phyloP scores from a whole-genome alignment of 2,797 vertebrate genomes.

The Spinus olivaceus region DNA sequence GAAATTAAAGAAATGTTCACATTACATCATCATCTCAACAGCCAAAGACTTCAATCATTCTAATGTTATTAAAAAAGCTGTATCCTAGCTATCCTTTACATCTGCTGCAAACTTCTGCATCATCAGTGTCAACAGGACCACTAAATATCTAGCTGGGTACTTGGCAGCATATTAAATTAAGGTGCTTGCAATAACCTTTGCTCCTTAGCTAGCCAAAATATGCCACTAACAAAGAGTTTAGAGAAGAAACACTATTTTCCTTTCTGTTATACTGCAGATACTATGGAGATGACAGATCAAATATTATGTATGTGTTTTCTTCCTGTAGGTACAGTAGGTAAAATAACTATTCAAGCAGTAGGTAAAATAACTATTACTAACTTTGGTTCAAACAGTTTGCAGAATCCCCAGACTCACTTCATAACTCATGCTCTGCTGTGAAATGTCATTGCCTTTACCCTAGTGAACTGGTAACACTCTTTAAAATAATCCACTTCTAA shows the following conservation, averaged over 20 bases:
- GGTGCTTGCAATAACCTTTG: not conserved
- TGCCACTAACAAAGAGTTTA: not conserved
- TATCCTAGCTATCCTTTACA: not conserved
- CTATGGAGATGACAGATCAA: not conserved
- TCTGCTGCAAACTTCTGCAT: not conserved
- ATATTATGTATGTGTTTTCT: not conserved
- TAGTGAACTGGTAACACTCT: not conserved
- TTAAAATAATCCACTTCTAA: not conserved
- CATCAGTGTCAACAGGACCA: not conserved
- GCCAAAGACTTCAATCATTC: not conserved
- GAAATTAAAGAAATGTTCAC: conserved; percentile 14
- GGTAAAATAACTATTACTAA: not conserved
- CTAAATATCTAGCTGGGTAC: not conserved
- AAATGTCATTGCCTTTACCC: not conserved
- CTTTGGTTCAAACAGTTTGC: not conserved
- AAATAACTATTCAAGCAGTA: not conserved
- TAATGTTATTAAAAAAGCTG: not conserved
- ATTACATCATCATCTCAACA: not conserved
- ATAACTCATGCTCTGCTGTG: not conserved
- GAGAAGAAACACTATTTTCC: not conserved
- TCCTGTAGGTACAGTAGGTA: not conserved
- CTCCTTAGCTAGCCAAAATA: not conserved
- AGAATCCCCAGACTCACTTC: not conserved
- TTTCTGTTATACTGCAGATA: not conserved
- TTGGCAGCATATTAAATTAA: not conserved